Percentiles rank a stretch among this genome's conserved stretches.
These are phyloP conservation scores for Dolichallabes microphthalmus DNA, from an alignment of 2,113 vertebrate genomes.

Conservation along the genomic window DNA sequence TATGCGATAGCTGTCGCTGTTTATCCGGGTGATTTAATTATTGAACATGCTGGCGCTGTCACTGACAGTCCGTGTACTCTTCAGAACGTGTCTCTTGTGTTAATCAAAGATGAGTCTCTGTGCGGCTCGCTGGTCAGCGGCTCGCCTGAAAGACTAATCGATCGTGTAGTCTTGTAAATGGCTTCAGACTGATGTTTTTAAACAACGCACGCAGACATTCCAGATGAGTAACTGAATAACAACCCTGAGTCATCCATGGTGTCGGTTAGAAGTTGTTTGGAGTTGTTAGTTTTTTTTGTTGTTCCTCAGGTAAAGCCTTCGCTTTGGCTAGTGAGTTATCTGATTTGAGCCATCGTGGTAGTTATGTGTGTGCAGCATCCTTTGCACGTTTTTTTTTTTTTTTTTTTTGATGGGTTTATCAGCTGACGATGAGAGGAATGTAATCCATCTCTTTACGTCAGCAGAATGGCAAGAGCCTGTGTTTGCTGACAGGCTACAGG, in stretches of 20 bases:
- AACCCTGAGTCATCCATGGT: slow-evolving; percentile 4
- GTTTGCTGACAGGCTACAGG: not conserved
- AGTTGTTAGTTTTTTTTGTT: slow-evolving; percentile 14
- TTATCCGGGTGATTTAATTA: slow-evolving; percentile 57
- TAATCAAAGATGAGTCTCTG: slow-evolving; percentile 15
- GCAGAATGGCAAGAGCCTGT: slow-evolving; percentile 9
- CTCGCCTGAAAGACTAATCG: slow-evolving; percentile 1
- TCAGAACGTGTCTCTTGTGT: not conserved
- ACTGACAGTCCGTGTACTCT: slow-evolving; percentile 7
- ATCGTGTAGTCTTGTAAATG: slow-evolving; percentile 4
- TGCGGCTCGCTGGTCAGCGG: not conserved
- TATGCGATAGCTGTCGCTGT: slow-evolving; percentile 45
- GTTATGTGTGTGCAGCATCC: not conserved
- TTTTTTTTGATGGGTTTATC: not conserved
- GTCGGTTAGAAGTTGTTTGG: not conserved
- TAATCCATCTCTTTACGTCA: not conserved
- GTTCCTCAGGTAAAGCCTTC: slow-evolving; percentile 3
- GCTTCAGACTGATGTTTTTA: not conserved
- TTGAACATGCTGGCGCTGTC: slow-evolving; percentile 34
- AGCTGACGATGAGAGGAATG: slow-evolving; percentile 23
- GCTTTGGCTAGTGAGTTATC: not conserved
- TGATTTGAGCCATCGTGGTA: not conserved
- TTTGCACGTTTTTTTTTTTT: not conserved
- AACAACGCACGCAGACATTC: not conserved
- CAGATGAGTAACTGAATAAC: slow-evolving; percentile 17